Evolutionary conservation across 2,797 vertebrate species (phyloP).

Genomic region (Gymnothorax javanicus): DNA sequence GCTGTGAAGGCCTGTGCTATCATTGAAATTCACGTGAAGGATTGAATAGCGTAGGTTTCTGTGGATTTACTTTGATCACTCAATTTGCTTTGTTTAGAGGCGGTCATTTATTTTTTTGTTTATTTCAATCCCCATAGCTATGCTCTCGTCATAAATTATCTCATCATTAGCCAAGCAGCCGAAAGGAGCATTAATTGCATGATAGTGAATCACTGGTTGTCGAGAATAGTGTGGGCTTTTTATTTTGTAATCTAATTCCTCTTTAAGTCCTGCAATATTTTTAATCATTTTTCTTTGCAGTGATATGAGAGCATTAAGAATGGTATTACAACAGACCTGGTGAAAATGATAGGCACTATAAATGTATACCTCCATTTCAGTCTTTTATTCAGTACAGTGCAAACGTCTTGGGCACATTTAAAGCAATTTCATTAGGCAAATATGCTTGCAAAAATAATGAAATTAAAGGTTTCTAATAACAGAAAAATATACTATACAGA

Average conservation of each 20-base stretch:
- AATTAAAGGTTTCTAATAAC: too few relatives aligned
- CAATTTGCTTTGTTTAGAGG: conserved; percentile 4
- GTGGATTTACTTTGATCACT: not conserved
- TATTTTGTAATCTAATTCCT: not conserved
- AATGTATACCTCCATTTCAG: not conserved
- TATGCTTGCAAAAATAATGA: too few relatives aligned
- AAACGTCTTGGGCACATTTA: too few relatives aligned
- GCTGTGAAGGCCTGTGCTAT: not conserved
- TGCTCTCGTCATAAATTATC: not conserved
- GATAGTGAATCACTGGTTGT: not conserved
- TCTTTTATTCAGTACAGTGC: too few relatives aligned
- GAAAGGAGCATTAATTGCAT: not conserved
- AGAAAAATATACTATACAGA: too few relatives aligned
- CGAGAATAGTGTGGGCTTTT: not conserved
- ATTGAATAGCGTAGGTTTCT: not conserved
- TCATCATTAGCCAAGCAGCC: not conserved
- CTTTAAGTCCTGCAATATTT: not conserved
- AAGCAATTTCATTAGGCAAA: too few relatives aligned
- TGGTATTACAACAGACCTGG: not conserved
- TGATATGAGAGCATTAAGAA: not conserved
- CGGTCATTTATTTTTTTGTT: not conserved
- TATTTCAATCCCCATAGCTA: not conserved
- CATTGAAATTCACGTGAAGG: not conserved
- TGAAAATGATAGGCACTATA: not conserved
- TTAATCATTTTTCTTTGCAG: not conserved